phyloP scores from a whole-genome alignment of 64 coral and sea anemone species.

The Montipora cactus region DNA sequence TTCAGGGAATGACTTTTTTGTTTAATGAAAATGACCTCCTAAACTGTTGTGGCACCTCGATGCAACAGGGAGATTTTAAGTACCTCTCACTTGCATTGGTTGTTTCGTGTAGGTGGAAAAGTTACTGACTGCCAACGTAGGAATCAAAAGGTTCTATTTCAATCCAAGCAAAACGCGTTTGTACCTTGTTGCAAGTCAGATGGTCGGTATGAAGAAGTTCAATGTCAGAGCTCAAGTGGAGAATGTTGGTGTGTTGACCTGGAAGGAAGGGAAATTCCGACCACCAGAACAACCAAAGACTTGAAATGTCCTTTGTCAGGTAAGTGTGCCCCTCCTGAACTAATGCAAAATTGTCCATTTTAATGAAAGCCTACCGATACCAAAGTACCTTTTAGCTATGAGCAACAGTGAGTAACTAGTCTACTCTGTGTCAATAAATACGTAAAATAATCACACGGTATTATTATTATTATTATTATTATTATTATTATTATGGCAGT shows the following conservation, averaged over 20 bases:
- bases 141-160: slow-evolving; percentile 20
- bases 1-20: no score
- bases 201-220: slow-evolving; percentile 87
- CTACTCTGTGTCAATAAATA: no score
- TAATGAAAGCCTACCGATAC: background rate
- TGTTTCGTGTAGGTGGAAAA: slow-evolving; percentile 20
- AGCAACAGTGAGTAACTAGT: no score
- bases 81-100: no score
- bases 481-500: no score
- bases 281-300: slow-evolving; percentile 53
- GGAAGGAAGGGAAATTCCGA: slow-evolving; percentile 63
- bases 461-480: no score
- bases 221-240: slow-evolving; percentile 64
- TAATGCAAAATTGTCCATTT: background rate
- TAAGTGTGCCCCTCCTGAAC: background rate
- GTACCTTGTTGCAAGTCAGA: slow-evolving; percentile 77
- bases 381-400: background rate
- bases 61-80: no score
- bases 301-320: slow-evolving; percentile 62
- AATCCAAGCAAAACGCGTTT: slow-evolving; percentile 6
- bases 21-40: no score
- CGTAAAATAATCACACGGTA: no score
- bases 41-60: no score
- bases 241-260: slow-evolving; percentile 84
- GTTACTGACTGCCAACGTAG: slow-evolving; percentile 59